Base-by-base conservation (phyloP, 2,888 invertebrate genomes). In the Epistrophe grossulariae region DNA sequence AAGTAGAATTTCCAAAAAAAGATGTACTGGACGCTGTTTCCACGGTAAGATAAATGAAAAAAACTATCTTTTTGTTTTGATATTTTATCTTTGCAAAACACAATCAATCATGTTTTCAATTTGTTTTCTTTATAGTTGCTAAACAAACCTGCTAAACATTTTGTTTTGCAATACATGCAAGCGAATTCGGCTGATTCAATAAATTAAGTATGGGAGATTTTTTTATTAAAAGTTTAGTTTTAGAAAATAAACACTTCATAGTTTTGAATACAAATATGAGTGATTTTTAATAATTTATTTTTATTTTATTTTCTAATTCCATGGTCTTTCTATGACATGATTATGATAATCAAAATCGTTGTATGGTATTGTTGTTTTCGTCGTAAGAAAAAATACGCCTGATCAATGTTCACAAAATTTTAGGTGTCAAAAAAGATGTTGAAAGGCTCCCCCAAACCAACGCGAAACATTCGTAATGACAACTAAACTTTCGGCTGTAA, bases 1-100 rank as follows among this genome's bases (percentile, higher is more conserved):
- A 55, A 40, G 48, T 88, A 19, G 91, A 91, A 71, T 91, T 90
- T 66, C 87, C 89, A n/a, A 88, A 90, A n/a, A 88, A 83, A 57
- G 71, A 87, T 8, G 74, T 91, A 1, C 79, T 91, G 13, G 88
- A 90, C 35, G 79, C 89, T 40, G 89, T 89, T 2, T 88, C 91
- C 13, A 88, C 88, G 88, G 91, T 91, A 88, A 77, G 72, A 45
- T 19, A 11, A 0, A n/a, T n/a, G n/a, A 17, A 17, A 15, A 35
- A 10, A 7, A 15, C 5, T 15, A 13, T 19, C 4, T 28, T 45
- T 13, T 15, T 38, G 1, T 11, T 24, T 62, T 7, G 7, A 59
- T 35, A 17, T 9, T 57, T 45, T 24, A 40, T 28, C 17, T 19
- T n/a, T 28, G 2, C 5, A 9, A 15, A n/a, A 19, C 66, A 48